Evolutionary conservation across 2,888 invertebrate species (phyloP).

Genomic region (Perizoma affinitatum): DNA sequence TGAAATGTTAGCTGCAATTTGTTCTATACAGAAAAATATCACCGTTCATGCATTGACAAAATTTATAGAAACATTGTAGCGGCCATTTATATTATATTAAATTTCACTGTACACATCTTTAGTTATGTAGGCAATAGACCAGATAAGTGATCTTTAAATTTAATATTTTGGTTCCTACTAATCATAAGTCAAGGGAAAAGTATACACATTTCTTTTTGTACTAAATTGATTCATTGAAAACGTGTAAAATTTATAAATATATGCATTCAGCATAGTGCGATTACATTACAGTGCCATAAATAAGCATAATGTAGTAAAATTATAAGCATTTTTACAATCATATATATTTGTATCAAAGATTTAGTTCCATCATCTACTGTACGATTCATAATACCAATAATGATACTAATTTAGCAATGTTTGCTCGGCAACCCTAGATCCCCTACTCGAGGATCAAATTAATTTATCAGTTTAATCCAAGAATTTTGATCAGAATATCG

Average conservation of each 20-base stretch:
- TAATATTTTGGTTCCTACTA: conserved; percentile 9
- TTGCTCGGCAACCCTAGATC: not conserved
- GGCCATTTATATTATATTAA: conserved; percentile 28
- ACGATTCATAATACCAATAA: conserved; percentile 3
- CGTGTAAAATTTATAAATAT: conserved; percentile 41
- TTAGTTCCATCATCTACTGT: conserved; percentile 30
- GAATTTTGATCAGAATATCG: conserved; percentile 62
- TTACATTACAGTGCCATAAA: conserved; percentile 73
- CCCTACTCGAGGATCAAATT: conserved; percentile 9
- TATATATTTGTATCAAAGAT: conserved; percentile 38
- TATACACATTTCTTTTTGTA: conserved; percentile 14
- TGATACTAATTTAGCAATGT: conserved; percentile 5
- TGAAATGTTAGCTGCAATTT: conserved; percentile 81
- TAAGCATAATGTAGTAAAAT: conserved; percentile 33
- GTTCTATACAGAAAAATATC: conserved; percentile 70
- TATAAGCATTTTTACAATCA: conserved; percentile 36
- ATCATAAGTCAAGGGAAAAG: conserved; percentile 23
- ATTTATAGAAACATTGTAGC: conserved; percentile 28
- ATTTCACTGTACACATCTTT: conserved; percentile 23
- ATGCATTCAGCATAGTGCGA: conserved; percentile 62
- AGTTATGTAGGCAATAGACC: conserved; percentile 32
- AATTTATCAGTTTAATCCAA: conserved; percentile 27
- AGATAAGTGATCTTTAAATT: conserved; percentile 21
- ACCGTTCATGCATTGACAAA: conserved; percentile 75
- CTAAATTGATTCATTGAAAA: conserved; percentile 11